phyloP scores from a whole-genome alignment of 2,113 vertebrate genomes.

The Mus musculus region GRCm39 chr1:128982501-128983000 shows the following conservation, averaged over 20 bases:
- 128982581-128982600: background rate
- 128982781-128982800: background rate
- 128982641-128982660: background rate
- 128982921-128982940: background rate
- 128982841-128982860: background rate
- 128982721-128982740: no score
- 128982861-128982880: background rate
- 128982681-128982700: background rate
- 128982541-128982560: background rate
- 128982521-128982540: background rate
- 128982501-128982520: background rate
- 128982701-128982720: no score
- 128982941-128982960: background rate
- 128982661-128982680: background rate
- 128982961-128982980: background rate
- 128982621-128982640: no score
- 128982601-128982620: background rate
- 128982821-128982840: background rate
- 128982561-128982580: background rate
- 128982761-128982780: background rate
- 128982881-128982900: background rate
- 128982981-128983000: background rate
- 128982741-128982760: background rate
- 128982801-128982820: background rate
- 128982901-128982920: background rate